Evolutionary conservation across 2,888 invertebrate genomes (phyloP).

Genomic region (Encarsia formosa): DNA sequence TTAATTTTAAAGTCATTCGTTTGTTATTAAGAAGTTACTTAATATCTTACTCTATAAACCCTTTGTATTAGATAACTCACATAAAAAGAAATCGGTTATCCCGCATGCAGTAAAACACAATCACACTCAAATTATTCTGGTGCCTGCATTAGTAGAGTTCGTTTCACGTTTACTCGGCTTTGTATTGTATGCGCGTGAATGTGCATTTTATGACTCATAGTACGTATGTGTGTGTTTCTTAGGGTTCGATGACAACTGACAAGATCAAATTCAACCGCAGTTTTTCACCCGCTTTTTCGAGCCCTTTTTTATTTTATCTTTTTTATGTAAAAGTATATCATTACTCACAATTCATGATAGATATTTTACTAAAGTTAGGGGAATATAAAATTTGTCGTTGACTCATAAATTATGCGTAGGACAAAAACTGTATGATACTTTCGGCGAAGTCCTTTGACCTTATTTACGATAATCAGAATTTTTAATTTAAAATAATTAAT

Average conservation of each 20-base stretch:
- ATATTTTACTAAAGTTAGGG: no score
- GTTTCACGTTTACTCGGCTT: constrained; percentile 3
- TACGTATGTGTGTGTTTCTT: not conserved
- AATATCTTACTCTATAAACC: no score
- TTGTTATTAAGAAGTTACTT: no score
- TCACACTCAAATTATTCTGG: constrained; percentile 12
- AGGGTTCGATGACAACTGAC: constrained; percentile 6
- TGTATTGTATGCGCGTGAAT: constrained; percentile 3
- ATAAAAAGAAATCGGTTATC: not conserved
- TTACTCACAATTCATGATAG: no score
- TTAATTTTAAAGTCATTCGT: no score
- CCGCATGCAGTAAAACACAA: constrained; percentile 19
- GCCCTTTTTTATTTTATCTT: not conserved
- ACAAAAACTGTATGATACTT: no score
- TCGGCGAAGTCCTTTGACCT: no score
- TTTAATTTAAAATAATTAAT: no score
- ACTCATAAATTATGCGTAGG: no score
- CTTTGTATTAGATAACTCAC: not conserved
- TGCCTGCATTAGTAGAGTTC: not conserved
- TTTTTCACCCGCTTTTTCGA: not conserved
- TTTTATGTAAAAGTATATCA: not conserved
- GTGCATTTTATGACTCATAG: constrained; percentile 13
- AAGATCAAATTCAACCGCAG: constrained; percentile 5
- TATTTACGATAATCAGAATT: no score
- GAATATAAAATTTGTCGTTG: no score